Conservation (phyloP, 1,140 invertebrate species). For the Trichonephila clavipes region DNA sequence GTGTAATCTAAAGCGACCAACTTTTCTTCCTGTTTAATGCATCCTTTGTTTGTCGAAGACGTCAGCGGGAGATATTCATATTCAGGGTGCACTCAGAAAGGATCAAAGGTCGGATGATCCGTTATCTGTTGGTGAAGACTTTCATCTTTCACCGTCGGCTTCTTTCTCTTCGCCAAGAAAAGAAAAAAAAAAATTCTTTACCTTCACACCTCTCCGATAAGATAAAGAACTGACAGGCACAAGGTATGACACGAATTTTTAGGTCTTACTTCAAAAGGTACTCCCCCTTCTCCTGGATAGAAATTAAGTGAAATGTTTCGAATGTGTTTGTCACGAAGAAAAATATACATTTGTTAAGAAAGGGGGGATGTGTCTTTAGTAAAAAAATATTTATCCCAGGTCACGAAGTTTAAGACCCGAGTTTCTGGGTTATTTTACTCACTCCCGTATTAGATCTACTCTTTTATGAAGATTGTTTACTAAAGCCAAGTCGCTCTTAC, state of each 20-base stretch:
- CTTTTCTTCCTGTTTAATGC: no score
- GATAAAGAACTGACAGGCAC: not conserved
- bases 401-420: no score
- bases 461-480: no score
- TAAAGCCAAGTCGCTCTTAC: no score
- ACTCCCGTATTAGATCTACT: no score
- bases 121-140: not conserved
- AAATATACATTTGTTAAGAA: no score
- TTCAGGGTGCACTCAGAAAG: not conserved
- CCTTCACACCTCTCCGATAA: slow-evolving; percentile 3
- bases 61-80: not conserved
- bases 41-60: not conserved
- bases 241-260: not conserved
- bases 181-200: not conserved
- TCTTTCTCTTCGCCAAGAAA: not conserved
- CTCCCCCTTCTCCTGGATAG: no score
- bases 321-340: no score
- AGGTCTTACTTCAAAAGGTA: not conserved
- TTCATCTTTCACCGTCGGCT: not conserved
- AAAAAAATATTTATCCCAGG: no score
- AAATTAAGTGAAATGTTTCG: no score
- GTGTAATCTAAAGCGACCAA: not conserved
- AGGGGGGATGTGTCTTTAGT: no score
- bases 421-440: no score
- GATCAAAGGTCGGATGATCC: not conserved